Base-by-base conservation (phyloP, 2,113 vertebrate genomes). In the Bubo scandiacus region DNA sequence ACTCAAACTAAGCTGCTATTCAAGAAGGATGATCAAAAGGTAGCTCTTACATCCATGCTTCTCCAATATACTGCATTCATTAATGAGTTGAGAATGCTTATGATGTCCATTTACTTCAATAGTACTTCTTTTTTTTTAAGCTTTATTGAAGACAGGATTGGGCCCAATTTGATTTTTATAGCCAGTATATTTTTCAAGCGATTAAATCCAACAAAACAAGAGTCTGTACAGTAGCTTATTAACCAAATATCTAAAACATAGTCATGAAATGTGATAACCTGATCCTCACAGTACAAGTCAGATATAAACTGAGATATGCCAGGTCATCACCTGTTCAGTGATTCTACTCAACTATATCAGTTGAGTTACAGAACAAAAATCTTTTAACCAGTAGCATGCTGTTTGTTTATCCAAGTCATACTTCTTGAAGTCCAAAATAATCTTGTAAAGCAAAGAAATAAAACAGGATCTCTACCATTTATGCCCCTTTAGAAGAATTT, bases 1-100 rank as follows among this genome's bases (percentile, higher is more conserved):
- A 88, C 65, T 94, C 81, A 73, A 85, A 85, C 77, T 88, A 96
- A 91, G 43, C 68, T 85, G 63, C 73, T 87, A 36, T 72, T 94
- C 68, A 91, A 91, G 78, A 92, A 90, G 65, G 42, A 74, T 85
- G 86, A 96, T 92, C 92, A 93, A 96, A 97, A 95, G 79, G 42
- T 52, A 88, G 22, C 89, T 94, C 61, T 94, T 92, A 57, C 7
- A 88, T 49, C 62, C 20, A 11, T 68, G 30, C 49, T 92, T 90
- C 80, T 81, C 40, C 79, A 84, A 87, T 51, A 67, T 8, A 34
- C 27, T 65, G 30, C 27, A 94, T 82, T 94, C 15, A 15, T 20
- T 66, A 91, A 94, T 45, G 58, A 94, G 77, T 49, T 38, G 17
- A 86, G 67, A 67, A 91, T 59, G n/a, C 14, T 90, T 45, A 73